phyloP scores from a whole-genome alignment of 2,888 invertebrate genomes.

The Cerceris rybyensis region DNA sequence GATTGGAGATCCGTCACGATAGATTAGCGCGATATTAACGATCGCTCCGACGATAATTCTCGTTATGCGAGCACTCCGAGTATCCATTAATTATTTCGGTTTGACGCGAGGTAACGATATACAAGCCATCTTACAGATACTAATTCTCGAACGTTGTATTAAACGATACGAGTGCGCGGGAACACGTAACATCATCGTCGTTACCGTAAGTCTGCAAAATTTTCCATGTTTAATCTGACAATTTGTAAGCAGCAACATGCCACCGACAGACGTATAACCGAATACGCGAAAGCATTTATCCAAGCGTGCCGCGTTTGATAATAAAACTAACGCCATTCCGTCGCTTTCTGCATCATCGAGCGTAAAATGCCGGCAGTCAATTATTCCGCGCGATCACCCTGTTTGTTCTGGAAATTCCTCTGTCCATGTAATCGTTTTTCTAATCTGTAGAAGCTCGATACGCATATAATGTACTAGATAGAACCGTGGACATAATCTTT shows the following conservation, averaged over 20 bases:
- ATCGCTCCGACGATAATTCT: slow-evolving; percentile 52
- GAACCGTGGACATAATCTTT: no score
- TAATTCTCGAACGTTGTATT: slow-evolving; percentile 31
- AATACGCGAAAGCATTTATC: slow-evolving; percentile 36
- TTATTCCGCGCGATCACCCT: slow-evolving; percentile 42
- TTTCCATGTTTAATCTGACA: slow-evolving; percentile 37
- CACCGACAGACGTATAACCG: slow-evolving; percentile 4
- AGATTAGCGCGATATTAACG: slow-evolving; percentile 60
- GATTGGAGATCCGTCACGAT: slow-evolving; percentile 42
- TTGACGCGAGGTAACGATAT: slow-evolving; percentile 56
- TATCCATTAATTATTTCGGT: slow-evolving; percentile 60
- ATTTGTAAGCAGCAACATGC: slow-evolving; percentile 33
- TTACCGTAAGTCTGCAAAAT: slow-evolving; percentile 2
- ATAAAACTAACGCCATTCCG: slow-evolving; percentile 36
- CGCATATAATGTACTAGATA: not conserved
- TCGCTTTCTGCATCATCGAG: slow-evolving; percentile 42
- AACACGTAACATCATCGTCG: slow-evolving; percentile 31
- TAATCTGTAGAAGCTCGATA: not conserved
- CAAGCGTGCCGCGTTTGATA: slow-evolving; percentile 30
- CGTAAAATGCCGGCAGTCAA: slow-evolving; percentile 48
- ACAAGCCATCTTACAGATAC: slow-evolving; percentile 46
- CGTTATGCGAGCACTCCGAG: slow-evolving; percentile 42
- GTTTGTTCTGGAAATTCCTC: slow-evolving; percentile 1
- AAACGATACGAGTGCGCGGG: slow-evolving; percentile 43
- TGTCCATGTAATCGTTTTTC: not conserved